Evolutionary conservation across 1,140 invertebrate genomes (phyloP).

Genomic region (Drosophila murphyi): DNA sequence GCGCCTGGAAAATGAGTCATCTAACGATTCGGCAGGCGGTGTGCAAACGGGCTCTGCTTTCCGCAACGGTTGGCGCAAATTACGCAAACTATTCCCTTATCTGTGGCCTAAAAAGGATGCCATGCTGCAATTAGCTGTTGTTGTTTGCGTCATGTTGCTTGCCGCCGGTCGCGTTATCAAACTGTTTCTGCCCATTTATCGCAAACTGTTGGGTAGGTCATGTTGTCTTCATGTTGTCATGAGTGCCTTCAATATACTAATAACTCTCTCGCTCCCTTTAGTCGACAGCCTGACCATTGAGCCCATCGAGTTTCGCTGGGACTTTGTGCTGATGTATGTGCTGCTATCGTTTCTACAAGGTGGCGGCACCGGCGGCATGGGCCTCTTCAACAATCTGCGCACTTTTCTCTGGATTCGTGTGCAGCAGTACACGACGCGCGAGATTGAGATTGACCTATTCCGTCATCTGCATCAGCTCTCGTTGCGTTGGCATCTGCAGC

Average conservation of each 20-base stretch:
- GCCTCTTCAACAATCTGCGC: constrained; percentile 95
- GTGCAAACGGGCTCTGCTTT: constrained; percentile 87
- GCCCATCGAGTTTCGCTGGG: constrained; percentile 91
- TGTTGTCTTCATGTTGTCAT: constrained; percentile 2
- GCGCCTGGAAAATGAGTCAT: constrained; percentile 57
- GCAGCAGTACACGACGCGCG: constrained; percentile 97
- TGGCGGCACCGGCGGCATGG: constrained; percentile 95
- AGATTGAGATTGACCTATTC: constrained; percentile 94
- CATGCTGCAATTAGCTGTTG: constrained; percentile 91
- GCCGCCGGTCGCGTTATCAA: constrained; percentile 94
- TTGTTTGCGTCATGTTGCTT: constrained; percentile 93
- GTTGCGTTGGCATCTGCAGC: constrained; percentile 94
- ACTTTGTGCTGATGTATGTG: constrained; percentile 94
- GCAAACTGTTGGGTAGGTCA: constrained; percentile 91
- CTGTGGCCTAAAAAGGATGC: constrained; percentile 96
- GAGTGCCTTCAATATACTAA: constrained; percentile 33
- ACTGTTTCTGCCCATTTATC: constrained; percentile 96
- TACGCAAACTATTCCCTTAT: constrained; percentile 93
- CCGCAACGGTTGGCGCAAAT: constrained; percentile 91
- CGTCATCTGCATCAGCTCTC: constrained; percentile 94
- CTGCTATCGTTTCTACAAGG: constrained; percentile 96
- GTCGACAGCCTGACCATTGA: constrained; percentile 90
- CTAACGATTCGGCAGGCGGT: constrained; percentile 14
- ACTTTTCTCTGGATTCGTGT: constrained; percentile 97
- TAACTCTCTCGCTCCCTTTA: constrained; percentile 84